Conservation (phyloP, 2,797 vertebrate genomes). For the Diglossa cyanea region DNA sequence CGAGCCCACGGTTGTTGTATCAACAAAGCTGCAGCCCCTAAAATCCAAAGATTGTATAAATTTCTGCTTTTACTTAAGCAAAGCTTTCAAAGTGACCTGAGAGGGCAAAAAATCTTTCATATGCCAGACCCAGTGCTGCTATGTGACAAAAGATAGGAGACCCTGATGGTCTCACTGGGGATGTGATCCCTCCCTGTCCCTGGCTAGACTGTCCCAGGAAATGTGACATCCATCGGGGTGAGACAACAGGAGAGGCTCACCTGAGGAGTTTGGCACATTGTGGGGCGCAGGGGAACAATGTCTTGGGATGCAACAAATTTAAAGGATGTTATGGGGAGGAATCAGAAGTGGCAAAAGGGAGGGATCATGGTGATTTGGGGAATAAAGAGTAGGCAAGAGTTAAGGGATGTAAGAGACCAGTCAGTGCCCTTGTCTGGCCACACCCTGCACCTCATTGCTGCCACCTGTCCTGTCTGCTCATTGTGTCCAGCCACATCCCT, state of each 20-base stretch:
- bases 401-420: not conserved
- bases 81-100: not conserved
- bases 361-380: accelerated
- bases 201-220: not conserved
- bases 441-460: not conserved
- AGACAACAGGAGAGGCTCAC: not conserved
- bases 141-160: not conserved
- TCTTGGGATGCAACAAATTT: not conserved
- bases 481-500: not conserved
- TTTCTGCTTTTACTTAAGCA: not conserved
- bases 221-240: not conserved
- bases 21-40: not conserved
- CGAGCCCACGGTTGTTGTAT: not conserved
- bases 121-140: not conserved
- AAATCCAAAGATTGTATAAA: not conserved
- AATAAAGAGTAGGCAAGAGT: not conserved
- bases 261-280: too few species aligned
- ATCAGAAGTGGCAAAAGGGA: not conserved
- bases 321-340: not conserved
- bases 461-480: not conserved
- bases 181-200: not conserved
- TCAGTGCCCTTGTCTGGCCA: not conserved
- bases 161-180: not conserved
- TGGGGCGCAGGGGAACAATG: not conserved
- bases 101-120: not conserved